phyloP scores from a whole-genome alignment of 2,797 vertebrate species.

The Paguma larvata region DNA sequence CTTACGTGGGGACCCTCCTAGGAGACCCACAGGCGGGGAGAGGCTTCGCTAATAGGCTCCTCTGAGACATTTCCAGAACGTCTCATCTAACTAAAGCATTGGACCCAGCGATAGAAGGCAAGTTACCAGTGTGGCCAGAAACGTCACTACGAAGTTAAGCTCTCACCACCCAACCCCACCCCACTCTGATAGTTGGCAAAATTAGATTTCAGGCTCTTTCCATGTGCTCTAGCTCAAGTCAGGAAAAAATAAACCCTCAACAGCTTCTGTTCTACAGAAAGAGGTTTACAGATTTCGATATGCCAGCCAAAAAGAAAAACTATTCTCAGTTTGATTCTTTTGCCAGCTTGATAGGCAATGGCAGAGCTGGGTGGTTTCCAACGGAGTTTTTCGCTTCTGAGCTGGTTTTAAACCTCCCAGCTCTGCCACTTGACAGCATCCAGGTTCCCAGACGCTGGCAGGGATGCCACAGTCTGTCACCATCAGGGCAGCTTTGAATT shows the following conservation, averaged over 20 bases:
- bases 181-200: conserved; percentile 31
- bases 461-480: conserved; percentile 71
- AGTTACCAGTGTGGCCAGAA: not conserved
- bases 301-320: conserved; percentile 69
- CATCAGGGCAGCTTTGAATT: conserved; percentile 4
- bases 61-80: not conserved
- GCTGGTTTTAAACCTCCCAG: conserved; percentile 48
- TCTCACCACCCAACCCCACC: not conserved
- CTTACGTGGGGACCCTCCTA: not conserved
- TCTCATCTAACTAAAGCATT: not conserved
- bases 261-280: conserved; percentile 76
- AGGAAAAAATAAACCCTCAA: conserved; percentile 73
- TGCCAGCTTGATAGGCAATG: conserved; percentile 67
- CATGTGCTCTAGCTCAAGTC: conserved; percentile 63
- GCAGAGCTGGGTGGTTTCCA: conserved; percentile 65
- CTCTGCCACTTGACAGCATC: conserved; percentile 68
- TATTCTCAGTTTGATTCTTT: conserved; percentile 59
- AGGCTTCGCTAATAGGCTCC: not conserved
- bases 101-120: not conserved
- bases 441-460: conserved; percentile 60
- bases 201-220: conserved; percentile 47
- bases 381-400: not conserved
- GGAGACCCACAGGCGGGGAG: not conserved
- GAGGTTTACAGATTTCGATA: conserved; percentile 67
- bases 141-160: not conserved